Base-by-base conservation (phyloP, 1,140 invertebrate species). In the Drosophila takahashii region DNA sequence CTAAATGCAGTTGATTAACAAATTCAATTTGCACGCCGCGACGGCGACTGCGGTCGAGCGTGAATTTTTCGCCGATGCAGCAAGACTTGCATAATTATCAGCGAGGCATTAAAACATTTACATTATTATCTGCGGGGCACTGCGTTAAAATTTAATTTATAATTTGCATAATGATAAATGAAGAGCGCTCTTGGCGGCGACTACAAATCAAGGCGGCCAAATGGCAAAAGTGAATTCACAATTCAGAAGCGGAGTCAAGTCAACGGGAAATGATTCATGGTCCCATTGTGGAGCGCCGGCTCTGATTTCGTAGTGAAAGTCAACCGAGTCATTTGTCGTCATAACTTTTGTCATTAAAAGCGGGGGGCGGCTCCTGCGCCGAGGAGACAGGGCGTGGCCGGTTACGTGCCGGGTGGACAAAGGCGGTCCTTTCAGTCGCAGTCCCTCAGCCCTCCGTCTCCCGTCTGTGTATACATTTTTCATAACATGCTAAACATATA, bases 321-420 rank as follows among this genome's bases (percentile, higher is more conserved):
- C 84, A 89, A 79, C 79, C 56, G 62, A 87, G 79, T 87, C 83
- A 89, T 87, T 87, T 87, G 83, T 87, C 83, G 75, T 89, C 79
- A 83, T 87, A 87, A 89, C 79, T 87, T 89, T 89, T 79, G 79
- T 79, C 83, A 87, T 89, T 86, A 83, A 76, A 79, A 72, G 72
- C 76, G 32, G 50, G 27, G 27, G 22, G 27, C 29, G 16, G 26
- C 9, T 11, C 5, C 10, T 27, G 45, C n/a, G 15, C 5, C 15
- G 11, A 4, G 36, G 60, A 52, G 72, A 51, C 41, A 52, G 74
- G 62, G 45, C 36, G 66, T 53, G 69, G 47, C 44, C 9, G 47
- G 39, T 58, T 77, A 86, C 83, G 83, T 86, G 83, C 66, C 66
- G 56, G 48, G 32, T 53, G 57, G 64, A 86, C 83, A 83, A 87